Evolutionary conservation across 2,113 vertebrate species (phyloP).

Genomic region (Crotalus helleri): DNA sequence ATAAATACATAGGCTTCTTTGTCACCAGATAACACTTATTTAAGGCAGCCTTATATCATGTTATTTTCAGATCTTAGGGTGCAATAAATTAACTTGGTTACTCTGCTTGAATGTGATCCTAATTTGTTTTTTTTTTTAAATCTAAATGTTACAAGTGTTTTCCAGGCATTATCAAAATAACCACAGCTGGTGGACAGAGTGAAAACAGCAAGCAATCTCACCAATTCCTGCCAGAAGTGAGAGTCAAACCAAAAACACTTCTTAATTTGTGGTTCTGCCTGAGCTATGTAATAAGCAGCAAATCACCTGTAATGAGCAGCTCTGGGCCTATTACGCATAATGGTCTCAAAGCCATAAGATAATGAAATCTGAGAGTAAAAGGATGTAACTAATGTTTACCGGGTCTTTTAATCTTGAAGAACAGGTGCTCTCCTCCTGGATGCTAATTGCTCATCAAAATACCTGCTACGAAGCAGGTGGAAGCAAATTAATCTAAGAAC

Average conservation of each 20-base stretch:
- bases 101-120: background rate
- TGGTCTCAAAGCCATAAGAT: slow-evolving; percentile 42
- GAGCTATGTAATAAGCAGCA: slow-evolving; percentile 33
- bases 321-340: slow-evolving; percentile 45
- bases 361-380: slow-evolving; percentile 46
- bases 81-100: background rate
- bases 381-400: slow-evolving; percentile 63
- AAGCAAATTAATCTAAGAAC: slow-evolving; percentile 48
- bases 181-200: background rate
- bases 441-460: slow-evolving; percentile 40
- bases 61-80: background rate
- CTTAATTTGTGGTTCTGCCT: background rate
- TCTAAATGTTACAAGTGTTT: background rate
- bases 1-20: background rate
- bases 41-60: background rate
- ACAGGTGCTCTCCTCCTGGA: slow-evolving; percentile 63
- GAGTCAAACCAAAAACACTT: background rate
- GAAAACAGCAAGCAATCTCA: background rate
- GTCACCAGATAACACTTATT: background rate
- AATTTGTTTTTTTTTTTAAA: background rate
- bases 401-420: slow-evolving; percentile 48
- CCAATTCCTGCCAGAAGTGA: background rate
- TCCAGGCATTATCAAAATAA: background rate
- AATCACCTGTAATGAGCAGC: slow-evolving; percentile 3
- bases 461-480: slow-evolving; percentile 58